Conservation (phyloP, 2,888 invertebrate species). For the Bruchidius siliquastri region DNA sequence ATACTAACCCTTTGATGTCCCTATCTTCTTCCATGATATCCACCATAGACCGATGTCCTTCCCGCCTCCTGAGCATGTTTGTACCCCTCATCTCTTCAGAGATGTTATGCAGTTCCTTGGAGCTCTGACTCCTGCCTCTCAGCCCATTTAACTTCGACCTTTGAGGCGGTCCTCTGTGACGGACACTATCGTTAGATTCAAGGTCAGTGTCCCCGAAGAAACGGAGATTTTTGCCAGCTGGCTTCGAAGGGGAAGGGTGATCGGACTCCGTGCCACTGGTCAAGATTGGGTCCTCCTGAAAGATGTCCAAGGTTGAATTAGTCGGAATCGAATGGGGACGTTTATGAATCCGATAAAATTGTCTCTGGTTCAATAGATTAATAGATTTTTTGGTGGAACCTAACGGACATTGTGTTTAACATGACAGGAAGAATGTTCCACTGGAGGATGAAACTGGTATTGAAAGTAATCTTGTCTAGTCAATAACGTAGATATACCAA, state of each 20-base stretch:
- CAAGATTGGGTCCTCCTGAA: conserved; percentile 47
- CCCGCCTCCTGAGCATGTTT: conserved; percentile 35
- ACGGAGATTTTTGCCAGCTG: conserved; percentile 64
- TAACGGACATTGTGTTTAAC: no score
- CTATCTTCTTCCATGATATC: conserved; percentile 36
- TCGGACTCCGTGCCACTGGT: conserved; percentile 51
- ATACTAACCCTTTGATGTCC: conserved; percentile 31
- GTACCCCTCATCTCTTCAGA: conserved; percentile 45
- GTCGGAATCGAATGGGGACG: no score
- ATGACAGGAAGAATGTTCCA: no score
- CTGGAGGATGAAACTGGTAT: no score
- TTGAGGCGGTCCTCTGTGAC: conserved; percentile 31
- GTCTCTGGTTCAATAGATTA: no score
- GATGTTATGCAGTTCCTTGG: conserved; percentile 55
- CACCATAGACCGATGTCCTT: conserved; percentile 45
- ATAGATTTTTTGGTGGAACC: no score
- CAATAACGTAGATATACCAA: no score
- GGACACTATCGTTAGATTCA: conserved; percentile 62
- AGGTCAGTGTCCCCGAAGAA: conserved; percentile 82
- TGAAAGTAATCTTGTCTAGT: no score
- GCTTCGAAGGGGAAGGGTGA: conserved; percentile 29
- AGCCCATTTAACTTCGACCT: conserved; percentile 21
- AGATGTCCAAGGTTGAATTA: conserved; percentile 6
- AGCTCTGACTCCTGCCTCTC: conserved; percentile 38
- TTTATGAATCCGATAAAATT: no score